Evolutionary conservation across 2,797 vertebrate genomes (phyloP).

Genomic region (Pseudotriccus pelzelni): DNA sequence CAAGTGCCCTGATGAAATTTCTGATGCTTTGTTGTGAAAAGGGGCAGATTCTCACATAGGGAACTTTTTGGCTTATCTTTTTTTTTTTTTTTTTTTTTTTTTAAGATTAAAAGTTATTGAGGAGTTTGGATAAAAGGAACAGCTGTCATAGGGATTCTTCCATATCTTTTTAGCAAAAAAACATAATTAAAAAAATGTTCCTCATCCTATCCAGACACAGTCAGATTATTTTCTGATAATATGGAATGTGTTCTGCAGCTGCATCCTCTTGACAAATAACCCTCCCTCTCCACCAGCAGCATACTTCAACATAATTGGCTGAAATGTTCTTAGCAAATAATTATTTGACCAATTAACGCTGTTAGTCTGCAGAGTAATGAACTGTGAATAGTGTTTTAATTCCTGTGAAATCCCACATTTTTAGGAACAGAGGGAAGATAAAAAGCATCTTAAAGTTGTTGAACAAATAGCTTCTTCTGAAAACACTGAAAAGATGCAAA

Average conservation of each 20-base stretch:
- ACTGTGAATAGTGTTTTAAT: background rate
- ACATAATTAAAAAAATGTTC: background rate
- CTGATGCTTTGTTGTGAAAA: background rate
- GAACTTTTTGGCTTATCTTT: background rate
- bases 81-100: background rate
- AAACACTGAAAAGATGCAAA: background rate
- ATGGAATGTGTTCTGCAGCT: background rate
- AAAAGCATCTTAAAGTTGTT: background rate
- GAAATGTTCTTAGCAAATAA: constrained; percentile 28
- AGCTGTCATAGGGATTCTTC: background rate
- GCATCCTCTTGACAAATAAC: background rate
- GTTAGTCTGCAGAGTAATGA: constrained; percentile 16
- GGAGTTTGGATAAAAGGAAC: background rate
- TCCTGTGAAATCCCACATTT: background rate
- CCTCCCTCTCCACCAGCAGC: background rate
- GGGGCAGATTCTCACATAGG: background rate
- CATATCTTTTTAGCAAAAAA: background rate
- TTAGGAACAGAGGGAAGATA: background rate
- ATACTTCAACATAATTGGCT: constrained; percentile 33
- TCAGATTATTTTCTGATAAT: background rate
- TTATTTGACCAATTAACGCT: constrained; percentile 44
- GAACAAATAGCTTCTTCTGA: constrained; percentile 10
- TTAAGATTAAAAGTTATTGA: background rate
- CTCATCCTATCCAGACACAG: background rate
- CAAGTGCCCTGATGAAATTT: background rate